phyloP scores from a whole-genome alignment of 1,140 invertebrate genomes.

The Campoletis sonorensis region DNA sequence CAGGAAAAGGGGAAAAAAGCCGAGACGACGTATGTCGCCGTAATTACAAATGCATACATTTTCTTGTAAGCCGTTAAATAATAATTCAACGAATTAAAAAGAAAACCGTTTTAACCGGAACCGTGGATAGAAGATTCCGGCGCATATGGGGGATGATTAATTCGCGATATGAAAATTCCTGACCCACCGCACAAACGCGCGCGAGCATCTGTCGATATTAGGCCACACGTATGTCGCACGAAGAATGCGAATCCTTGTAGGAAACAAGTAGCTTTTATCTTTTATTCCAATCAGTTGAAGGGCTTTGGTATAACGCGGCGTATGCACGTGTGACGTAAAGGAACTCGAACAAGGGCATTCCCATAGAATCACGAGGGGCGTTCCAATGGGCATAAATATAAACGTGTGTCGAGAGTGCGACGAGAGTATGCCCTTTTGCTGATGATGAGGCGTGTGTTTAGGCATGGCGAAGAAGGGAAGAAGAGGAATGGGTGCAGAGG shows the following conservation, averaged over 20 bases:
- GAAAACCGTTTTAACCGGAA: too few relatives aligned
- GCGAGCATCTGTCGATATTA: too few relatives aligned
- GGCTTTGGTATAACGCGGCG: not conserved
- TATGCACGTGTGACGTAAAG: not conserved
- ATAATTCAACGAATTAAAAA: too few relatives aligned
- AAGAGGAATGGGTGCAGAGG: conserved; percentile 1
- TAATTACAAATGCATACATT: too few relatives aligned
- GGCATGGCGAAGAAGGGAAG: not conserved
- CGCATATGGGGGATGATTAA: too few relatives aligned
- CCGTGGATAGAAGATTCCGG: too few relatives aligned
- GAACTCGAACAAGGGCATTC: conserved; percentile 19
- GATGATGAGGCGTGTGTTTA: conserved; percentile 13
- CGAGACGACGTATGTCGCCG: too few relatives aligned
- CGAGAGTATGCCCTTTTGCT: not conserved
- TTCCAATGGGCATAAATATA: not conserved
- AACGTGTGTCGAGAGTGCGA: conserved; percentile 37
- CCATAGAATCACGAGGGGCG: not conserved
- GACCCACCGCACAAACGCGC: too few relatives aligned
- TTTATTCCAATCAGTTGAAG: conserved; percentile 51
- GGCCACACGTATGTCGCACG: not conserved
- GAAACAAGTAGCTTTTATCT: not conserved
- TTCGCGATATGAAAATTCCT: too few relatives aligned
- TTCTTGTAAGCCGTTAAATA: too few relatives aligned
- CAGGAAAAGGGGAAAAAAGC: too few relatives aligned
- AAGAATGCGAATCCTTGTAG: not conserved